Percentiles rank a stretch among this genome's conserved stretches.
Evolutionary conservation across 2,113 vertebrate genomes (phyloP).

Genomic region (Mustela lutreola): DNA sequence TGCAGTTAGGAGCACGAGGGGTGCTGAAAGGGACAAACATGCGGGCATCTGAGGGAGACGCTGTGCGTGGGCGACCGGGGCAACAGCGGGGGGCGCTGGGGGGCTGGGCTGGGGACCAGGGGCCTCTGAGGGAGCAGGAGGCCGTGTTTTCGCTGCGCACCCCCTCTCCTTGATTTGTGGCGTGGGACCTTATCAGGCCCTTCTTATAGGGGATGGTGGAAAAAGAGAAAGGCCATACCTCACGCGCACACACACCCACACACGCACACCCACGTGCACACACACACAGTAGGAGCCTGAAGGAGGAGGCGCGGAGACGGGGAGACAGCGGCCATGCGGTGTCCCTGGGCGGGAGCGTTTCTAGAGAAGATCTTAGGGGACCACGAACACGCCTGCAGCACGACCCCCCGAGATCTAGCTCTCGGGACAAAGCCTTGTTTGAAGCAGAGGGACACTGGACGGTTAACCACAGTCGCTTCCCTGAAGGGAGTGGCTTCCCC

Average conservation of each 20-base stretch:
- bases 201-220: not conserved
- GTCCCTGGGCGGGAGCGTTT: not conserved
- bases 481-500: not conserved
- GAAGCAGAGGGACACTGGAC: not conserved
- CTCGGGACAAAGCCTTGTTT: not conserved
- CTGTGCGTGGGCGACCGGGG: no score
- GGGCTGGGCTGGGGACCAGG: not conserved
- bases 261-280: not conserved
- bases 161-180: not conserved
- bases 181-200: not conserved
- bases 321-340: not conserved
- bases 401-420: not conserved
- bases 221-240: not conserved
- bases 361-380: not conserved
- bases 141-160: not conserved
- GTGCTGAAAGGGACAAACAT: not conserved
- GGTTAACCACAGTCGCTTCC: not conserved
- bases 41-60: not conserved
- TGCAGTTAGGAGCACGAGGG: slow-evolving; percentile 12
- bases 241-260: not conserved
- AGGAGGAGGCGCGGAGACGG: not conserved
- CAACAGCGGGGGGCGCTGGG: not conserved
- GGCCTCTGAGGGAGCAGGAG: not conserved
- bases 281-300: not conserved
- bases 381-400: not conserved